phyloP scores from a whole-genome alignment of 2,113 vertebrate species.

The Myocastor coypus region DNA sequence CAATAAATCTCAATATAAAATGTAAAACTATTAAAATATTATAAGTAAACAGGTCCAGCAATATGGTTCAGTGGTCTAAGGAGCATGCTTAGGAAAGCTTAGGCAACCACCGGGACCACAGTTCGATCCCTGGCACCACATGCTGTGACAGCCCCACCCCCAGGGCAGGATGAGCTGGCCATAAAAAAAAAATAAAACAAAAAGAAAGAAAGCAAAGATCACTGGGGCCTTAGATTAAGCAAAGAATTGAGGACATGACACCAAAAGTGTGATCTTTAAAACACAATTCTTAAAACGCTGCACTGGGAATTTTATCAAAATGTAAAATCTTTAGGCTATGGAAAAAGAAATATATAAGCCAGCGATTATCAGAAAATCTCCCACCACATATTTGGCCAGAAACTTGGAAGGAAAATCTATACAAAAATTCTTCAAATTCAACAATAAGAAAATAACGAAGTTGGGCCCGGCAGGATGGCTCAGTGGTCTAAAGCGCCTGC shows the following conservation, averaged over 20 bases:
- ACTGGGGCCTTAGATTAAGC: neutral
- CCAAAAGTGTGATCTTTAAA: neutral
- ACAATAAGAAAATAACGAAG: neutral
- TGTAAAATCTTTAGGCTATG: neutral
- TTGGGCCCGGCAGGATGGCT: too few species aligned
- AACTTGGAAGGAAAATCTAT: neutral
- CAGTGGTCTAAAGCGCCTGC: too few species aligned
- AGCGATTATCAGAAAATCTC: neutral
- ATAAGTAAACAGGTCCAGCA: too few species aligned
- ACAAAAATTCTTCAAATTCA: constrained; percentile 17
- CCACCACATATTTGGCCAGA: neutral
- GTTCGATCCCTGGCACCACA: too few species aligned
- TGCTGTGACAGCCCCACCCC: too few species aligned
- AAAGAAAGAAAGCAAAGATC: neutral
- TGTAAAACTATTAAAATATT: neutral
- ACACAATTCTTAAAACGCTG: neutral
- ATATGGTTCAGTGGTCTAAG: too few species aligned
- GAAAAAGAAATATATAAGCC: neutral
- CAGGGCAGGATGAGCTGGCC: too few species aligned
- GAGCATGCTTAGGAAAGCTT: too few species aligned
- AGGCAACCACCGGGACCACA: too few species aligned
- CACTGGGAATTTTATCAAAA: neutral
- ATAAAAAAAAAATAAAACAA: too few species aligned
- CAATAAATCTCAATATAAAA: neutral
- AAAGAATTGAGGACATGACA: neutral